Conservation (phyloP, 2,797 vertebrate genomes). For the Poeciliopsis infans region DNA sequence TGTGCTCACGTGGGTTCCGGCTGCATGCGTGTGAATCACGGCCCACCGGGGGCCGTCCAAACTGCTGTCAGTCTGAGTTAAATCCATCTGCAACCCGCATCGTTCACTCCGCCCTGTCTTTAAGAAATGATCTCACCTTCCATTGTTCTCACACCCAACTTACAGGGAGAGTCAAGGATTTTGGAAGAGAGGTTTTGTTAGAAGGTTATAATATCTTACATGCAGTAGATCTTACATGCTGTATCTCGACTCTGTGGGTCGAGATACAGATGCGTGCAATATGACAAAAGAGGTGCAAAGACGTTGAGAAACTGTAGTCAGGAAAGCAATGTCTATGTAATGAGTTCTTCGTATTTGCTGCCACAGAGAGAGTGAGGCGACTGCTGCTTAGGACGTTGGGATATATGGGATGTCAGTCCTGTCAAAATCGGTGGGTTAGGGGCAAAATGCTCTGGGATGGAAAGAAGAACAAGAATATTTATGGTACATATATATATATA, state of each 20-base stretch:
- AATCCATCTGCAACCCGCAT: slow-evolving; percentile 58
- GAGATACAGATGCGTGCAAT: neutral
- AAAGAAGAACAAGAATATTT: neutral
- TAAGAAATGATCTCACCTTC: slow-evolving; percentile 69
- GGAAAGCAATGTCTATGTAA: neutral
- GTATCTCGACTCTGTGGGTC: neutral
- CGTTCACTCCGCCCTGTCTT: slow-evolving; percentile 56
- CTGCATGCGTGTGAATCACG: slow-evolving; percentile 19
- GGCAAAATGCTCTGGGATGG: neutral
- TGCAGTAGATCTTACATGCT: too few relatives aligned
- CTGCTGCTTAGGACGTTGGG: neutral
- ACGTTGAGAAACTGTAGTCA: neutral
- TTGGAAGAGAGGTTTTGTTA: neutral
- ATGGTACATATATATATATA: too few relatives aligned
- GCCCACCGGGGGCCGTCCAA: slow-evolving; percentile 29
- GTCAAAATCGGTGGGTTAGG: neutral
- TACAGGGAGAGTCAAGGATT: neutral
- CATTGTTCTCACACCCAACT: slow-evolving; percentile 41
- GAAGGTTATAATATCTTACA: neutral
- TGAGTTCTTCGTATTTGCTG: neutral
- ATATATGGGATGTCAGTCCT: neutral
- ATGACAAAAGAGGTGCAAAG: neutral
- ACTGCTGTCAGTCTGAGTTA: slow-evolving; percentile 55
- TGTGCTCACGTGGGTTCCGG: neutral
- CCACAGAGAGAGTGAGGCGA: neutral